Conservation (phyloP, 2,888 invertebrate species). For the Orchesellides sinensis region DNA sequence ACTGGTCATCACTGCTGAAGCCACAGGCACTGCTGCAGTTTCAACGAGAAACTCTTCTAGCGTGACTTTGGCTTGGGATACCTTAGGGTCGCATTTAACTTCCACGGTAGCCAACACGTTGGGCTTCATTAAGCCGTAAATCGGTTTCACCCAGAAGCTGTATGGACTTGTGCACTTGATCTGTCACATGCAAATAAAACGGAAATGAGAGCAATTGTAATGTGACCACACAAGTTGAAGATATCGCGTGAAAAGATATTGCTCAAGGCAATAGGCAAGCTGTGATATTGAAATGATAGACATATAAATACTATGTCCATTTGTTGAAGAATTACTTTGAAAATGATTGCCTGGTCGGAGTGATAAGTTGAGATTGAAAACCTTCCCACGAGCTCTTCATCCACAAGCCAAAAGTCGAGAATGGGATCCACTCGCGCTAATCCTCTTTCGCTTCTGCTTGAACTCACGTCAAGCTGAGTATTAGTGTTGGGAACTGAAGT, state of each 20-base stretch:
- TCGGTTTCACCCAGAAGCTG: conserved; percentile 30
- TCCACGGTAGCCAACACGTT: conserved; percentile 11
- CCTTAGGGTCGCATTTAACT: conserved; percentile 37
- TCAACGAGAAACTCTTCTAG: conserved; percentile 38
- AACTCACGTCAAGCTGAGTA: no score
- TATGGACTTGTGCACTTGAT: conserved; percentile 36
- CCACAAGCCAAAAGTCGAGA: conserved; percentile 40
- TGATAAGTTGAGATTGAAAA: conserved; percentile 11
- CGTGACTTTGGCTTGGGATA: neutral
- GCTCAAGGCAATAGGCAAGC: no score
- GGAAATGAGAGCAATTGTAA: neutral
- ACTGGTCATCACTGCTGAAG: conserved; percentile 23
- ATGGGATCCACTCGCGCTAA: conserved; percentile 28
- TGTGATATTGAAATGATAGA: no score
- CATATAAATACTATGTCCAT: no score
- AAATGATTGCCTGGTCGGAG: conserved; percentile 38
- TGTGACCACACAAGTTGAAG: neutral
- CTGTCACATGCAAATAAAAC: conserved; percentile 8
- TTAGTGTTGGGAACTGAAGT: no score
- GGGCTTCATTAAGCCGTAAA: conserved; percentile 42
- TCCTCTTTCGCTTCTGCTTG: no score
- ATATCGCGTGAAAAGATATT: no score
- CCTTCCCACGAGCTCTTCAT: conserved; percentile 33
- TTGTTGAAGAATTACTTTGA: conserved; percentile 45
- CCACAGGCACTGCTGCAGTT: conserved; percentile 27